Evolutionary conservation across 53 echinoderm and acorn worm genomes (phyloP).

Genomic region (Hippasteria phrygiana): DNA sequence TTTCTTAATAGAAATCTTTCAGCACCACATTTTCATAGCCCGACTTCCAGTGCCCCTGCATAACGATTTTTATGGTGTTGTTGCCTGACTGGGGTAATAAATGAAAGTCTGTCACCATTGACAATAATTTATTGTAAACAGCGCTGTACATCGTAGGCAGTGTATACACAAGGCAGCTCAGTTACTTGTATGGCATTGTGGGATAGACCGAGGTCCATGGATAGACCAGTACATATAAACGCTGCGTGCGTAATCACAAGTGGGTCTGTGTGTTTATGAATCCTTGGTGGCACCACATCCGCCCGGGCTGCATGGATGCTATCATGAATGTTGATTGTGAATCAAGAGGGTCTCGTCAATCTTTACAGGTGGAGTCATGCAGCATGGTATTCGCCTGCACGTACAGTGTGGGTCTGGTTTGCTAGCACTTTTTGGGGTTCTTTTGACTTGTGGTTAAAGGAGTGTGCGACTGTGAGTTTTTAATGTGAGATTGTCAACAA

Average conservation of each 20-base stretch:
- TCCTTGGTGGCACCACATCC: neutral
- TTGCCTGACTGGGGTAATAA: neutral
- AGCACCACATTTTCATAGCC: neutral
- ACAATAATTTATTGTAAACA: neutral
- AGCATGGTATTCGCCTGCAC: neutral
- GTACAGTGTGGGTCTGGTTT: too few relatives aligned
- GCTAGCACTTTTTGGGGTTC: too few relatives aligned
- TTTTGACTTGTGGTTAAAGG: too few relatives aligned
- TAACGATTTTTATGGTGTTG: neutral
- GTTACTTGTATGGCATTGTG: too few relatives aligned
- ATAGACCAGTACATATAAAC: too few relatives aligned
- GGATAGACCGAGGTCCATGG: too few relatives aligned
- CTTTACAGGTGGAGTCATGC: neutral
- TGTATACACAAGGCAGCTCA: neutral
- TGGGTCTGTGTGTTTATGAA: neutral
- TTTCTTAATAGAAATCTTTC: neutral
- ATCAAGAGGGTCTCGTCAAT: neutral
- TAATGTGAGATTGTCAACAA: too few relatives aligned
- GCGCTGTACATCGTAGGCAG: neutral
- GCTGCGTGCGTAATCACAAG: too few relatives aligned
- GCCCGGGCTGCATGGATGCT: neutral
- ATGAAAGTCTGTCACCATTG: neutral
- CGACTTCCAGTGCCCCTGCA: neutral
- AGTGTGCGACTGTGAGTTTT: too few relatives aligned
- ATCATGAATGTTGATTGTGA: neutral